Conservation (phyloP, 2,797 vertebrate genomes). For the Geotrypetes seraphini region DNA sequence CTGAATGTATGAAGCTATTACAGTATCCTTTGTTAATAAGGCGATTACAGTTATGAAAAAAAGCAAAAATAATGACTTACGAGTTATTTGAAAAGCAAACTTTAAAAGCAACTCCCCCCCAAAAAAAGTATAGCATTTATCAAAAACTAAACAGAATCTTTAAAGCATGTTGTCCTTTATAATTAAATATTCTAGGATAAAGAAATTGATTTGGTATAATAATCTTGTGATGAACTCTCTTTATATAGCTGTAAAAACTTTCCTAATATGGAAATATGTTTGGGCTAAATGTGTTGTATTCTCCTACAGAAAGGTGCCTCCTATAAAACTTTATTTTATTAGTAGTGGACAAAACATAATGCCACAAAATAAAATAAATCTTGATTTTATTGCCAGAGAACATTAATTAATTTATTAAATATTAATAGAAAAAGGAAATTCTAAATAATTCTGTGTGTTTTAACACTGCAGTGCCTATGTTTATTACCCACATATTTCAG, state of each 20-base stretch:
- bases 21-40: too few species aligned
- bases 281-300: slow-evolving; percentile 15
- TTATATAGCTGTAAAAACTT: slow-evolving; percentile 6
- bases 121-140: too few species aligned
- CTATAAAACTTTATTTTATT: slow-evolving; percentile 21
- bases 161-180: too few species aligned
- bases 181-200: background rate
- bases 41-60: too few species aligned
- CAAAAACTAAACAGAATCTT: too few species aligned
- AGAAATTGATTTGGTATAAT: background rate
- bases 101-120: too few species aligned
- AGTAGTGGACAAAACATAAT: slow-evolving; percentile 20
- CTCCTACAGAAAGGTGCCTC: slow-evolving; percentile 16
- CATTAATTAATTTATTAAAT: slow-evolving; percentile 52
- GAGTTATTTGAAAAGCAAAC: too few species aligned
- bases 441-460: slow-evolving; percentile 19
- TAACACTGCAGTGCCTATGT: slow-evolving; percentile 9
- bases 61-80: too few species aligned
- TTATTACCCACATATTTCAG: slow-evolving; percentile 28
- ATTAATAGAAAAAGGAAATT: slow-evolving; percentile 40
- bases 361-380: slow-evolving; percentile 8
- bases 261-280: slow-evolving; percentile 5
- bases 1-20: too few species aligned
- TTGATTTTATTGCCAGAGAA: slow-evolving; percentile 24
- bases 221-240: slow-evolving; percentile 5